phyloP scores from a whole-genome alignment of 2,113 vertebrate species.

The Jacana jacana region DNA sequence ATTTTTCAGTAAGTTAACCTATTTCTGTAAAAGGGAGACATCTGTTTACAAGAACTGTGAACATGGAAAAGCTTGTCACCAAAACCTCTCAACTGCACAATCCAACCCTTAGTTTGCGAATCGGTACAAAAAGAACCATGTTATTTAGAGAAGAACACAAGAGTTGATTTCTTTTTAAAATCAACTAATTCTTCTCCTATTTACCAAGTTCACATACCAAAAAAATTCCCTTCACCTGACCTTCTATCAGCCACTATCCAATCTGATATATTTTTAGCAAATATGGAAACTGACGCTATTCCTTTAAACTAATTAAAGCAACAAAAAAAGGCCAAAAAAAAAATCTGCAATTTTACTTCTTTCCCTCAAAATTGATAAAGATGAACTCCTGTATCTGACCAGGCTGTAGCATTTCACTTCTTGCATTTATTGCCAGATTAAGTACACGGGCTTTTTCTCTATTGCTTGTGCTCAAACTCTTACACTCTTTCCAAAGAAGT shows the following conservation, averaged over 20 bases:
- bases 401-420: not conserved
- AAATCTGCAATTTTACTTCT: not conserved
- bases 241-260: not conserved
- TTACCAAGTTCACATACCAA: not conserved
- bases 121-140: not conserved
- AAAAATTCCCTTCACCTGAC: not conserved
- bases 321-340: not conserved
- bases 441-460: not conserved
- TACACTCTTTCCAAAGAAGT: not conserved
- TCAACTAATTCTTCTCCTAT: not conserved
- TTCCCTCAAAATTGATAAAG: not conserved
- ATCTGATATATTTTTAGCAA: not conserved
- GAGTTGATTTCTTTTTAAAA: not conserved
- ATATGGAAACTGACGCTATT: not conserved
- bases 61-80: not conserved
- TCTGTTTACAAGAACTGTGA: not conserved
- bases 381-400: not conserved
- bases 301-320: not conserved
- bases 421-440: not conserved
- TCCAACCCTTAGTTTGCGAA: not conserved
- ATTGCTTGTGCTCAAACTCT: not conserved
- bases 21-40: slow-evolving; percentile 6
- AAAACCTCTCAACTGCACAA: not conserved
- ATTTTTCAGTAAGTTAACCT: slow-evolving; percentile 47
- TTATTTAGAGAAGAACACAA: not conserved